Evolutionary conservation across 1,140 invertebrate genomes (phyloP).

Genomic region (Trichonephila clavipes): DNA sequence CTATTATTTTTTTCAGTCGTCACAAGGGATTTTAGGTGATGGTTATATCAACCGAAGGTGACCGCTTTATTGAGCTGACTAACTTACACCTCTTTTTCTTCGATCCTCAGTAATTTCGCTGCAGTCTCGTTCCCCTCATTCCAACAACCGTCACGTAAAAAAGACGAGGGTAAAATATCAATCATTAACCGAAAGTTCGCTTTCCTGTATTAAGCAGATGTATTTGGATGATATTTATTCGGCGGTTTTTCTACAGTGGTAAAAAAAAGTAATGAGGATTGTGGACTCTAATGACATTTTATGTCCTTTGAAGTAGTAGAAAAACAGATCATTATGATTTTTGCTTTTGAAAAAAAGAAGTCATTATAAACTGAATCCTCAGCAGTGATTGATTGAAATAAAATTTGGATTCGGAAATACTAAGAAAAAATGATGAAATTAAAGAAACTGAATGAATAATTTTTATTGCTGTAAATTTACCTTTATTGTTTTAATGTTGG

Average conservation of each 20-base stretch:
- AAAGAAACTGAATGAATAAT: neutral
- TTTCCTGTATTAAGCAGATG: neutral
- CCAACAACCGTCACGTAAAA: slow-evolving; percentile 4
- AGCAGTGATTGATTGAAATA: neutral
- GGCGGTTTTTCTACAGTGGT: neutral
- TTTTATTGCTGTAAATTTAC: neutral
- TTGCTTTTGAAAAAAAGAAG: neutral
- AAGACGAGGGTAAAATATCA: neutral
- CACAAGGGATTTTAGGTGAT: no score
- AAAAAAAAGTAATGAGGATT: neutral
- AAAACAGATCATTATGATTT: neutral
- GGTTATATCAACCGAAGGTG: neutral
- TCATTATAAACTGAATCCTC: neutral
- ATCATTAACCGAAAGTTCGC: slow-evolving; percentile 2
- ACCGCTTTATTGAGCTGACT: neutral
- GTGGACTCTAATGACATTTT: neutral
- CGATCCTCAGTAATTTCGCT: neutral
- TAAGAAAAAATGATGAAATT: neutral
- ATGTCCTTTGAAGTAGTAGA: neutral
- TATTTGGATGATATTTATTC: neutral
- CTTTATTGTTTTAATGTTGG: neutral
- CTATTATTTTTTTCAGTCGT: no score
- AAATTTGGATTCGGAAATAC: neutral
- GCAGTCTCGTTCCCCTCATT: neutral
- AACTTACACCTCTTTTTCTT: neutral